These are phyloP conservation scores for Malurus alboscapulatus DNA, from an alignment of 2,113 vertebrate species.

Conservation along the genomic window DNA sequence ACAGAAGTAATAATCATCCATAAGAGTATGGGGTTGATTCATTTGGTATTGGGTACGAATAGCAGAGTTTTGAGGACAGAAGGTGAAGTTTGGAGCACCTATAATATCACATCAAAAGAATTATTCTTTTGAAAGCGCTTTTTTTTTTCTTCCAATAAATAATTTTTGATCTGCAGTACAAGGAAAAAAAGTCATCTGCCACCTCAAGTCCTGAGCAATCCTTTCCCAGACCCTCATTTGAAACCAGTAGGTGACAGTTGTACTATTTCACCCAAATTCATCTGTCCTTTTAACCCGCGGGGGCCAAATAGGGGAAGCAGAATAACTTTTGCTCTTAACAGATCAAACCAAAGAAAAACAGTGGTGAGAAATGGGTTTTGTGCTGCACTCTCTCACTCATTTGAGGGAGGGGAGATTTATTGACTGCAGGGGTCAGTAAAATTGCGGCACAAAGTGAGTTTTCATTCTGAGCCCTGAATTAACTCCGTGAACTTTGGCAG, in stretches of 20 bases:
- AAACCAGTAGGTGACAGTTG: slow-evolving; percentile 27
- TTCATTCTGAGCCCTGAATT: background rate
- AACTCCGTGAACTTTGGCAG: background rate
- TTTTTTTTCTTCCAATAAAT: background rate
- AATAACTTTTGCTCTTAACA: slow-evolving; percentile 26
- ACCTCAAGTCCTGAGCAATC: background rate
- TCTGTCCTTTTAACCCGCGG: slow-evolving; percentile 16
- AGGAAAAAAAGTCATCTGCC: background rate
- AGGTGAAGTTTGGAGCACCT: background rate
- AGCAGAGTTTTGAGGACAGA: background rate
- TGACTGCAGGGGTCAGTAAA: slow-evolving; percentile 33
- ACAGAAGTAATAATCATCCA: slow-evolving; percentile 2
- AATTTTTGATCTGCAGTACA: slow-evolving; percentile 1
- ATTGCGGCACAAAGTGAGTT: background rate
- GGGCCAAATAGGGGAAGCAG: background rate
- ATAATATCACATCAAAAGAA: background rate
- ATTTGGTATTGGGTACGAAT: background rate
- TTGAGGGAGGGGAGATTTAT: slow-evolving; percentile 10
- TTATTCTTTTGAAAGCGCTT: background rate
- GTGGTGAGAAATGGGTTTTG: slow-evolving; percentile 10
- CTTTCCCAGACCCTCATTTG: background rate
- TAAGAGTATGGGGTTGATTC: background rate
- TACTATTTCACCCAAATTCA: slow-evolving; percentile 36
- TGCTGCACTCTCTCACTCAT: background rate
- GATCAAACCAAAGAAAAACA: slow-evolving; percentile 43